Conservation (phyloP, 2,113 vertebrate genomes). For the Crotophaga sulcirostris region DNA sequence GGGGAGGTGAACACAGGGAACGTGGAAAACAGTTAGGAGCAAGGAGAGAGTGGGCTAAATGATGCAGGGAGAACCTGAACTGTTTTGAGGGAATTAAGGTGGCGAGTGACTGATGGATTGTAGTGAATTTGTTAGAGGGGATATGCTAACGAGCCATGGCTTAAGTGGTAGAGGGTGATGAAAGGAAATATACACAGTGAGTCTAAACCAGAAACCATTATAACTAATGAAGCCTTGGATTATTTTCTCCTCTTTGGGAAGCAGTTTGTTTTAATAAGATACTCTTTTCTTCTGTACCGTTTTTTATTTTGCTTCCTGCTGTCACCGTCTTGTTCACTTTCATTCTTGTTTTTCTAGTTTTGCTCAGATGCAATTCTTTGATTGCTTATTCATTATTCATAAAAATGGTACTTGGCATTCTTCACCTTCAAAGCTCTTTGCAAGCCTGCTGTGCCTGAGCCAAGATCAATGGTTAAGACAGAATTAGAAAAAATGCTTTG, state of each 20-base stretch:
- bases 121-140: background rate
- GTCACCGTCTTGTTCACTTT: slow-evolving; percentile 29
- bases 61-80: background rate
- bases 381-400: slow-evolving; percentile 60
- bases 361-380: slow-evolving; percentile 38
- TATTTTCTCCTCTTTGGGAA: background rate
- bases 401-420: slow-evolving; percentile 25
- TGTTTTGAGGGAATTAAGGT: background rate
- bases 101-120: background rate
- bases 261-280: background rate
- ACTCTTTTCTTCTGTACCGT: background rate
- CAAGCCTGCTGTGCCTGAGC: slow-evolving; percentile 28
- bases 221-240: background rate
- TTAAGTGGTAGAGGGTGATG: background rate
- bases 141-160: background rate
- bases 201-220: background rate
- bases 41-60: background rate
- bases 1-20: background rate
- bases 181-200: background rate
- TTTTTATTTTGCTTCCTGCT: background rate
- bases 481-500: background rate
- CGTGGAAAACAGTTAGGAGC: background rate
- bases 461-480: slow-evolving; percentile 44
- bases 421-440: slow-evolving; percentile 42
- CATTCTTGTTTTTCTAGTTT: slow-evolving; percentile 32